Conservation (phyloP, 2,113 vertebrate species). For the Ailuropoda melanoleuca region DNA sequence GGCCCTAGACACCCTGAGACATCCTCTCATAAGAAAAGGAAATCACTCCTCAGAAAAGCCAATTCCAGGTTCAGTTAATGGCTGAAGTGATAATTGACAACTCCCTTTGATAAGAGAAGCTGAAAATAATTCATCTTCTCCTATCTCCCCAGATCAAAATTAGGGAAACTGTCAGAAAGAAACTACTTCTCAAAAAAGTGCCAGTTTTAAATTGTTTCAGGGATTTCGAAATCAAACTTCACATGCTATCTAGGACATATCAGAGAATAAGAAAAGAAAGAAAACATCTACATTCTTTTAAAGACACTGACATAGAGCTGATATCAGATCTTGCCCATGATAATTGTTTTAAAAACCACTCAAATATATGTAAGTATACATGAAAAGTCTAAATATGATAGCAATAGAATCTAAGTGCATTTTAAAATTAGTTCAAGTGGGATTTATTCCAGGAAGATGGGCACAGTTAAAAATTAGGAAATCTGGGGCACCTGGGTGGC, state of each 20-base stretch:
- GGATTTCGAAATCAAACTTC: background rate
- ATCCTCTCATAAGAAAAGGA: background rate
- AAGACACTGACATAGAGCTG: background rate
- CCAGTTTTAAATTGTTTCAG: constrained; percentile 12
- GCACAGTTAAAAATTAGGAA: constrained; percentile 4
- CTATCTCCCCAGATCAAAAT: background rate
- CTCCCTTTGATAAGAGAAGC: constrained; percentile 23
- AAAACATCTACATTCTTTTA: background rate
- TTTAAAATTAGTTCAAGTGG: background rate
- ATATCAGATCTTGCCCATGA: background rate
- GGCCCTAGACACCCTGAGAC: background rate
- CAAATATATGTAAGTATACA: background rate
- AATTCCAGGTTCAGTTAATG: background rate
- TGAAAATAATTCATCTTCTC: background rate
- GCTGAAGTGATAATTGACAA: background rate
- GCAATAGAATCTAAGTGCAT: background rate
- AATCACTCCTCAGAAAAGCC: background rate
- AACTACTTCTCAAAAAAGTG: background rate
- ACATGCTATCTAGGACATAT: background rate
- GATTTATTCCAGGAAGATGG: background rate
- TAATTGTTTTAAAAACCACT: background rate
- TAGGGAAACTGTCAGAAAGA: background rate
- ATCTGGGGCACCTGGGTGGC: background rate
- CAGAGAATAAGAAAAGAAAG: background rate
- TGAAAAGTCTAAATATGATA: background rate